These are phyloP conservation scores for Chrysolophus pictus DNA, from an alignment of 2,797 vertebrate species.

Conservation along the genomic window DNA sequence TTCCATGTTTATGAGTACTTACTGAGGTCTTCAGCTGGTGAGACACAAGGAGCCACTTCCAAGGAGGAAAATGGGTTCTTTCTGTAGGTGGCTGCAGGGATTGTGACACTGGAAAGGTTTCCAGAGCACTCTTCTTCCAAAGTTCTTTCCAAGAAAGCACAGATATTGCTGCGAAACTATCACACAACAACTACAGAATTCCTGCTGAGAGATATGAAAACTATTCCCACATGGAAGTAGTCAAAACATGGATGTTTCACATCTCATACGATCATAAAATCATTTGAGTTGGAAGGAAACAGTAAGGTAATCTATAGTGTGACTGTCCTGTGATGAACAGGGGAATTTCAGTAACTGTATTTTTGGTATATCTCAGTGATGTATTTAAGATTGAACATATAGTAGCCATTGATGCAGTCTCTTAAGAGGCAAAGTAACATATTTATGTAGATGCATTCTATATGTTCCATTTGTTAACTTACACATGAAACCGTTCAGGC, in stretches of 20 bases:
- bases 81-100: background rate
- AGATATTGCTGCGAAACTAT: background rate
- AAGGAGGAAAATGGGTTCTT: background rate
- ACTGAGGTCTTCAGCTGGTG: background rate
- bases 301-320: no score
- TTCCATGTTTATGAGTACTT: background rate
- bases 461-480: background rate
- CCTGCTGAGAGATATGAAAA: background rate
- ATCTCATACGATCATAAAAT: background rate
- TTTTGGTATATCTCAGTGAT: background rate
- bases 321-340: no score
- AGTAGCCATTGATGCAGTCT: accelerated
- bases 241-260: background rate
- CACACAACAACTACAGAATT: background rate
- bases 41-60: background rate
- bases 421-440: background rate
- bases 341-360: background rate
- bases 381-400: accelerated
- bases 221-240: background rate
- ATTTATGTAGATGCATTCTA: background rate
- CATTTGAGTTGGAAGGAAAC: no score
- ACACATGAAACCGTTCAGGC: background rate
- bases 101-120: background rate
- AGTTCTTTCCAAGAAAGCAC: background rate
- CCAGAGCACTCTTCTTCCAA: background rate